These are phyloP conservation scores for Hippopotamus amphibius DNA, from an alignment of 2,113 vertebrate species.

Conservation along the genomic window DNA sequence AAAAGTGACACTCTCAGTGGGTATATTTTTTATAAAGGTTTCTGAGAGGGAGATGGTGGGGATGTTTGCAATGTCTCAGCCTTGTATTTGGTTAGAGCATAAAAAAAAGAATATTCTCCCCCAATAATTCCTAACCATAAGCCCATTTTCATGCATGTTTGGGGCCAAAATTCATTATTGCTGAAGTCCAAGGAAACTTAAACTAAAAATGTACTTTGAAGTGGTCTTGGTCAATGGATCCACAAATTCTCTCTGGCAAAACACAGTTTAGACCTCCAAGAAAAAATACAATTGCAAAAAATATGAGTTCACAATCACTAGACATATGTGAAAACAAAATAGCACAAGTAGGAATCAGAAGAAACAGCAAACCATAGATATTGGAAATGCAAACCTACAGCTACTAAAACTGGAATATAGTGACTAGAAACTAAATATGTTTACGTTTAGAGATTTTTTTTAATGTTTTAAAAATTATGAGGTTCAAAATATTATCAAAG, in stretches of 20 bases:
- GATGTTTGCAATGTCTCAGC: neutral
- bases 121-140: neutral
- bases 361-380: neutral
- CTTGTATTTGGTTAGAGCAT: neutral
- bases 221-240: neutral
- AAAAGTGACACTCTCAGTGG: neutral
- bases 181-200: neutral
- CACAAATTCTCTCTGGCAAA: neutral
- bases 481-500: neutral
- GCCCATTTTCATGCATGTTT: neutral
- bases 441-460: neutral
- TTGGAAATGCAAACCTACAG: neutral
- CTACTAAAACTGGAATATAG: neutral
- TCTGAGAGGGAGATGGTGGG: neutral
- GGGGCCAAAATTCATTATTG: neutral
- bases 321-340: neutral
- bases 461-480: neutral
- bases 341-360: neutral
- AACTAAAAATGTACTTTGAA: neutral
- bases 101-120: neutral
- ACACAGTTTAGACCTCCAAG: neutral
- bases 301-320: neutral
- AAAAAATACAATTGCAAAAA: conserved; percentile 2
- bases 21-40: neutral
- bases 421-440: neutral